These are phyloP conservation scores for Urocynchramus pylzowi DNA, from an alignment of 2,113 vertebrate genomes.

Conservation along the genomic window DNA sequence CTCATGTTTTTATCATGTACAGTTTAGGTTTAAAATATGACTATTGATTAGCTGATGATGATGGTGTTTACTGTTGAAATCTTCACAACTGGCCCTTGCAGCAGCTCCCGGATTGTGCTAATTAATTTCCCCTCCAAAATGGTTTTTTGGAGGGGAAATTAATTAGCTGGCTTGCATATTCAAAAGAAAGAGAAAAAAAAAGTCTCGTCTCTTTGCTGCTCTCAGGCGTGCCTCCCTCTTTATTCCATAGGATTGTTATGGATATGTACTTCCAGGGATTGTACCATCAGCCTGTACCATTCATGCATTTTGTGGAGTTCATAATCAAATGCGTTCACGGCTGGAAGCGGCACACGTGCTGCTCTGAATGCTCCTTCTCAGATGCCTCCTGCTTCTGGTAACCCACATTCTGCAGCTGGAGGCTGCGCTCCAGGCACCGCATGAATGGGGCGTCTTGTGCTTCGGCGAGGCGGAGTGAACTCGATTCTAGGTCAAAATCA, in stretches of 20 bases:
- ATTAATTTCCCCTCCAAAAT: no score
- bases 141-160: neutral
- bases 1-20: neutral
- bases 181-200: neutral
- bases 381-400: conserved; percentile 45
- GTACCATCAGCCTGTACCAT: neutral
- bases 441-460: conserved; percentile 33
- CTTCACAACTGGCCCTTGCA: neutral
- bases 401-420: conserved; percentile 58
- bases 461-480: neutral
- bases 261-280: conserved; percentile 5
- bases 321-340: neutral
- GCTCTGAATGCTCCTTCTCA: conserved; percentile 57
- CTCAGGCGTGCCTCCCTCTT: neutral
- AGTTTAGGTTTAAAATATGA: neutral
- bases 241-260: neutral
- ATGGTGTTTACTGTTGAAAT: neutral
- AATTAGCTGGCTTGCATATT: neutral
- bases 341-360: conserved; percentile 42
- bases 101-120: neutral
- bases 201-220: neutral
- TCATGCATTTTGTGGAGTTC: neutral
- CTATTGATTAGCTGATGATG: neutral
- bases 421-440: neutral
- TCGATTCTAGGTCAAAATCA: conserved; percentile 44